phyloP scores from a whole-genome alignment of 2,113 vertebrate genomes.

The Ginglymostoma cirratum region DNA sequence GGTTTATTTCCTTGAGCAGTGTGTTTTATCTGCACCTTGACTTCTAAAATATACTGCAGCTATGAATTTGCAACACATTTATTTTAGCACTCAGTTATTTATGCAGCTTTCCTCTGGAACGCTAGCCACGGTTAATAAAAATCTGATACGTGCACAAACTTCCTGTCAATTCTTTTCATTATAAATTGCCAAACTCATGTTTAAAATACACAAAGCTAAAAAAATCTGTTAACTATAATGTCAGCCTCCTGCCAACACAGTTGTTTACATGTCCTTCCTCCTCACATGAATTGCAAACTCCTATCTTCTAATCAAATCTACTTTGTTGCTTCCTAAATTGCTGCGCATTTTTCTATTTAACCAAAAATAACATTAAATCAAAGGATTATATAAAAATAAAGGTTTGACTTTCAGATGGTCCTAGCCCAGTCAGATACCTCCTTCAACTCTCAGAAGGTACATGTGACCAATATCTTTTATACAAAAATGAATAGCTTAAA shows the following conservation, averaged over 20 bases:
- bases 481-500: neutral
- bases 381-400: neutral
- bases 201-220: neutral
- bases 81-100: neutral
- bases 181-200: neutral
- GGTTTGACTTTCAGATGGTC: neutral
- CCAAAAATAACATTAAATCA: neutral
- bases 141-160: neutral
- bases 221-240: neutral
- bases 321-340: neutral
- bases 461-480: neutral
- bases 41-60: neutral
- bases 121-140: neutral
- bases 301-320: neutral
- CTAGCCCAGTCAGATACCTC: neutral
- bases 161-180: neutral
- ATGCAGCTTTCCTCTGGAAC: neutral
- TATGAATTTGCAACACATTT: neutral
- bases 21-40: neutral
- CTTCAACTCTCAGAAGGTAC: neutral
- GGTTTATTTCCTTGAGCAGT: neutral
- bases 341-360: neutral
- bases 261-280: neutral
- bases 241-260: neutral
- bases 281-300: neutral